Percentiles rank a stretch among this genome's conserved stretches.
These are phyloP conservation scores for Coregonus ussuriensis DNA, from an alignment of 2,797 vertebrate species.

Conservation along the genomic window DNA sequence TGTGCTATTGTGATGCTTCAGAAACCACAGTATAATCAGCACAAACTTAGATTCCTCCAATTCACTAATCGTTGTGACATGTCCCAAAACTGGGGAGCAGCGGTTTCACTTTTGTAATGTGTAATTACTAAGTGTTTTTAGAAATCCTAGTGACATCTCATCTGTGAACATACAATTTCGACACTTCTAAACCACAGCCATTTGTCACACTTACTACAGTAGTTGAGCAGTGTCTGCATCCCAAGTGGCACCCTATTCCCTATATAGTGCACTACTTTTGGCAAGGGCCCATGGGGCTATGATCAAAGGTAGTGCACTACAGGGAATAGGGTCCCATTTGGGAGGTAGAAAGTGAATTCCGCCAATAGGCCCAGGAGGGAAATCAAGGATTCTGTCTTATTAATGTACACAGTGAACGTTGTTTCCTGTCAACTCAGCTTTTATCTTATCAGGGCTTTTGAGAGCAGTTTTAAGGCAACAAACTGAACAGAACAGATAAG, in stretches of 20 bases:
- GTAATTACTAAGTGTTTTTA: slow-evolving; percentile 63
- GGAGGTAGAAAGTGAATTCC: slow-evolving; percentile 37
- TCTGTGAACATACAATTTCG: slow-evolving; percentile 62
- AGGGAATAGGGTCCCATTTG: background rate
- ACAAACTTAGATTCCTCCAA: slow-evolving; percentile 32
- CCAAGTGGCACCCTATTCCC: background rate
- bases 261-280: background rate
- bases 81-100: slow-evolving; percentile 52
- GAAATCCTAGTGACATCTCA: slow-evolving; percentile 63
- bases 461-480: slow-evolving; percentile 65
- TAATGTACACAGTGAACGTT: slow-evolving; percentile 66
- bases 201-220: slow-evolving; percentile 75
- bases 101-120: slow-evolving; percentile 59
- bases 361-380: slow-evolving; percentile 72
- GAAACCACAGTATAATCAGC: slow-evolving; percentile 25
- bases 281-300: background rate
- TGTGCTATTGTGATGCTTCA: slow-evolving; percentile 10
- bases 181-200: slow-evolving; percentile 67
- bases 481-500: slow-evolving; percentile 57
- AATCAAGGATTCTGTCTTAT: slow-evolving; percentile 76
- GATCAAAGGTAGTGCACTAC: background rate
- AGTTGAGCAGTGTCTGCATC: slow-evolving; percentile 40
- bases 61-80: slow-evolving; percentile 40
- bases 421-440: slow-evolving; percentile 59
- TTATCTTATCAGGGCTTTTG: slow-evolving; percentile 66